Evolutionary conservation across 2,888 invertebrate genomes (phyloP).

Genomic region (Phania funesta): DNA sequence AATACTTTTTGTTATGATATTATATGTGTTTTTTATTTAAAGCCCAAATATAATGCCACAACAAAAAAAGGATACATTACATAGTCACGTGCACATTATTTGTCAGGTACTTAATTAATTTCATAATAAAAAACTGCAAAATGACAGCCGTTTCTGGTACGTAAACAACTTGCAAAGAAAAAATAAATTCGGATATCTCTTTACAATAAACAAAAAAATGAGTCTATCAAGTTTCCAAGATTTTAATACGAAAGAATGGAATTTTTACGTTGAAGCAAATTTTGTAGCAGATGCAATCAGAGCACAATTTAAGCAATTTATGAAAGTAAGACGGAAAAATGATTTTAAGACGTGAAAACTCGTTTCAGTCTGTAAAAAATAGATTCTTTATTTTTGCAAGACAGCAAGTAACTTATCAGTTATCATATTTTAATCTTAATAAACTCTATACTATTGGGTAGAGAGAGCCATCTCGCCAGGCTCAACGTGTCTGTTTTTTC

Average conservation of each 20-base stretch:
- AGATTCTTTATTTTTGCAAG: too few relatives aligned
- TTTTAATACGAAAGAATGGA: neutral
- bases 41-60: slow-evolving; percentile 68
- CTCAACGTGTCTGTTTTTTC: too few relatives aligned
- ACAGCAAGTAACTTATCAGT: too few relatives aligned
- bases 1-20: neutral
- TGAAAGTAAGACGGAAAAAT: too few relatives aligned
- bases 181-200: neutral
- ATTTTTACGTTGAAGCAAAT: neutral
- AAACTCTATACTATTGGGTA: too few relatives aligned
- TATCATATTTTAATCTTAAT: too few relatives aligned
- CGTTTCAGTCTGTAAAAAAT: too few relatives aligned
- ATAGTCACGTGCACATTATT: slow-evolving; percentile 78
- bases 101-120: slow-evolving; percentile 79
- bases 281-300: too few relatives aligned
- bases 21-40: slow-evolving; percentile 63
- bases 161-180: slow-evolving; percentile 68
- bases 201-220: neutral
- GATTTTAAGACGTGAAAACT: too few relatives aligned
- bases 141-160: slow-evolving; percentile 69
- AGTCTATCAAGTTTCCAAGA: slow-evolving; percentile 27
- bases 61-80: slow-evolving; percentile 80
- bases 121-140: slow-evolving; percentile 74
- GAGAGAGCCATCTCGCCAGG: too few relatives aligned
- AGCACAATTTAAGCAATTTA: too few relatives aligned